Evolutionary conservation across 2,797 vertebrate genomes (phyloP).

Genomic region (Onychomys leucogaster): DNA sequence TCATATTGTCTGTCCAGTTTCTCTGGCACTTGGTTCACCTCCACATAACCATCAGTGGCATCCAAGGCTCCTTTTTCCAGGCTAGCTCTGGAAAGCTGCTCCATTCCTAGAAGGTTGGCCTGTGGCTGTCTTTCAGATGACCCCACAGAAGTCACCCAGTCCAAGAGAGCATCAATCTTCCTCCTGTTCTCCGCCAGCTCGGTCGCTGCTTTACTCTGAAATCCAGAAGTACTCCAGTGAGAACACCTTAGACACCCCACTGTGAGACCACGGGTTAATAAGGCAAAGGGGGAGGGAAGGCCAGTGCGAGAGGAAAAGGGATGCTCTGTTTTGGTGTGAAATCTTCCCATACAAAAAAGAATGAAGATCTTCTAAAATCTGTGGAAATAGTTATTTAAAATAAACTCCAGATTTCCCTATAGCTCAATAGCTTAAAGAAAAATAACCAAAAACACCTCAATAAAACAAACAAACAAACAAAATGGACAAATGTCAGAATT

Average conservation of each 20-base stretch:
- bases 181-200: conserved; percentile 94
- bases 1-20: conserved; percentile 90
- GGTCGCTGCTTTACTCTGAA: conserved; percentile 94
- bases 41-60: conserved; percentile 54
- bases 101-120: conserved; percentile 84
- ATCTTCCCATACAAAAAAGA: conserved; percentile 31
- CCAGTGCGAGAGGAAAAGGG: conserved; percentile 10
- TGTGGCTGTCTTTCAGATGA: conserved; percentile 62
- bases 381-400: conserved; percentile 62
- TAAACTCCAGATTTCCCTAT: conserved; percentile 44
- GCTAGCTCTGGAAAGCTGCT: background rate
- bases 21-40: conserved; percentile 72
- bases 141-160: conserved; percentile 85
- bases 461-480: background rate
- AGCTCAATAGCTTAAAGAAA: conserved; percentile 14
- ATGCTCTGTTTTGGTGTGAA: conserved; percentile 20
- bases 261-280: background rate
- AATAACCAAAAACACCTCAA: background rate
- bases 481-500: background rate
- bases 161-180: conserved; percentile 93
- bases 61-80: conserved; percentile 56
- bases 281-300: background rate
- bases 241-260: background rate
- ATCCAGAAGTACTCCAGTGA: conserved; percentile 65
- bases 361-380: conserved; percentile 25